Evolutionary conservation across 2,888 invertebrate genomes (phyloP), one percentile per base, ranked within the genome.

Genomic region (Cerceris rybyensis): DNA sequence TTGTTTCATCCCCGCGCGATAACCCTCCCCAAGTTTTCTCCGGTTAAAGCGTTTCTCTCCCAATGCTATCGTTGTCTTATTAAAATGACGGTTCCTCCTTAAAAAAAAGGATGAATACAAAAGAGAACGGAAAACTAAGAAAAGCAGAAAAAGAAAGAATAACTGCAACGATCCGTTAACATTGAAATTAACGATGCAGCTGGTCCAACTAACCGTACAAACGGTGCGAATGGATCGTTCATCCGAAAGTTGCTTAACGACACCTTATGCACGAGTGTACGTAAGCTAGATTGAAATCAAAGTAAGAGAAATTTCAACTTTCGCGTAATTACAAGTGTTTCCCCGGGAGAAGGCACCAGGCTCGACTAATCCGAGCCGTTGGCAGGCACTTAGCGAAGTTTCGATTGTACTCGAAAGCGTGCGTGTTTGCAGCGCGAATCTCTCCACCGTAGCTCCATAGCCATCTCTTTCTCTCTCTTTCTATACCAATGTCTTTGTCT

Each of bases 351-450:
- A 69, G 73, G 73, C 76, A 70, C 81, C 70, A 60, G 69, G 71
- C 69, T 64, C 66, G 73, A 75, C 77, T 83, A 85, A 85, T 79
- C 78, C 82, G 77, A 79, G 66, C 78, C 71, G 83, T 81, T 83
- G 82, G 82, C 85, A 78, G 80, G 82, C 84, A 82, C 77, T 85
- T 89, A 86, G 87, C 86, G 78, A 90, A 90, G 89, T 89, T 90
- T 86, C 89, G 88, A 90, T 90, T 88, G 89, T 89, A 81, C 84
- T 76, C 75, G 28, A 28, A 28, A 70, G 84, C 70, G 70, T 78
- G 73, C 80, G 70, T 82, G 82, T 76, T 77, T 79, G 75, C 74
- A 75, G 41, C 50, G 74, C 43, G 46, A 61, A 69, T 54, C 69
- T 28, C 50, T 43, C 41, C 46, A 50, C 60, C 50, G 52, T 60